Base-by-base conservation (phyloP, 2,797 vertebrate species). In the Luscinia megarhynchos region DNA sequence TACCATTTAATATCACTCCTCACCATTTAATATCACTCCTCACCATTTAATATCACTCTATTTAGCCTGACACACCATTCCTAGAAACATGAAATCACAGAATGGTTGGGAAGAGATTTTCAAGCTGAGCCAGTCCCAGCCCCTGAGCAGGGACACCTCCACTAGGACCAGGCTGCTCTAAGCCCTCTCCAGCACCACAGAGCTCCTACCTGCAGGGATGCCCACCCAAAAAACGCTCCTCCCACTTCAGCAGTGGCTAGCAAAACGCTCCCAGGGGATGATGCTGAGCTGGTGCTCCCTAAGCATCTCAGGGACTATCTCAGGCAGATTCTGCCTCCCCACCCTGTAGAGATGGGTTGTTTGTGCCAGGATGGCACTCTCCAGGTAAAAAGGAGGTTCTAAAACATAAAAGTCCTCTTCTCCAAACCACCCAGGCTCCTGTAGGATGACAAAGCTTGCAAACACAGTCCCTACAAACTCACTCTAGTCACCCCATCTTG, bases 191-290 rank as follows among this genome's bases (percentile, higher is more conserved):
- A 24, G 0, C 16, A 2, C 21, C 15, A 10, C 61, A 29, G 15
- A 13, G 7, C 30, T 57, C 77, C 51, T 22, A 40, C 10, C 46
- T n/a, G 11, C 6, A 58, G 12, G 40, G 19, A 62, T 1, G 2
- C 27, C 6, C 24, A 68, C 19, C 3, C 22, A 15, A 90, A 87
- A 48, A 34, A 45, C 2, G n/a, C 36, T 34, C 18, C 30, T 40
- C 11, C 24, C 30, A 30, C 34, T 45, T 68, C 74, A 84, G 64
- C 13, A 1, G 17, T 2, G 8, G 29, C 46, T 41, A 53, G 38
- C 9, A 73, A 38, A 67, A 48, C 24, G 29, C 0, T 0, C 3
- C 40, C 72, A 63, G 29, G 54, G 54, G 61, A 72, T 0, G 0
- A 51, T 6, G 59, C 30, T 67, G 48, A 79, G n/a, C 43, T 59